Conservation (phyloP, 2,888 invertebrate species). For the Sphaeridia pumilis region DNA sequence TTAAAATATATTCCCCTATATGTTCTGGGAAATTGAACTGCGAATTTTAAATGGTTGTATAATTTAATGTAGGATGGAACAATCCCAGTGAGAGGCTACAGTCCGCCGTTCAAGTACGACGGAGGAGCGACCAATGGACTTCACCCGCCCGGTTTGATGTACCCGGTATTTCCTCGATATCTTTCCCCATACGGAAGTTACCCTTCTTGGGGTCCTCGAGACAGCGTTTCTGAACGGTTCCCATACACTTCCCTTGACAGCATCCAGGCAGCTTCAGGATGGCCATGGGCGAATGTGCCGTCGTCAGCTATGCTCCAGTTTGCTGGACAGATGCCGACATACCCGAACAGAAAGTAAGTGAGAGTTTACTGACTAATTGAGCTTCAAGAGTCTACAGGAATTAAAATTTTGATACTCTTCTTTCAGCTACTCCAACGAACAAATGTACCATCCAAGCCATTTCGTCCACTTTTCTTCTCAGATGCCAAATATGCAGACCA, state of each 20-base stretch:
- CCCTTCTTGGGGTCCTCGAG: conserved; percentile 19
- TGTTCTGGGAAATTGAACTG: not conserved
- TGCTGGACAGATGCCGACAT: not conserved
- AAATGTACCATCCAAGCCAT: conserved; percentile 2
- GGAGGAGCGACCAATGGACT: not conserved
- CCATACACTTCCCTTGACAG: conserved; percentile 5
- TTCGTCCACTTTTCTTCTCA: conserved; percentile 7
- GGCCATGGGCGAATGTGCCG: conserved; percentile 25
- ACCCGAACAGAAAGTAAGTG: not conserved
- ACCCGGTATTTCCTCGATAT: conserved; percentile 11
- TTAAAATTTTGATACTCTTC: not conserved
- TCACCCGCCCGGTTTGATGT: not conserved
- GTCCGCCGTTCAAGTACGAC: not conserved
- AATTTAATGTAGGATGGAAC: conserved; percentile 3
- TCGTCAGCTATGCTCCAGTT: conserved; percentile 23
- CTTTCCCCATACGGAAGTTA: conserved; percentile 20
- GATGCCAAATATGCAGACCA: too few relatives aligned
- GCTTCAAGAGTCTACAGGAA: not conserved
- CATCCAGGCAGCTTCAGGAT: conserved; percentile 15
- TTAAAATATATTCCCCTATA: not conserved
- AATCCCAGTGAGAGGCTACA: not conserved
- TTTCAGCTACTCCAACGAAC: not conserved
- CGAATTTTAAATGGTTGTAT: not conserved
- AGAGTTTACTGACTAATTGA: not conserved
- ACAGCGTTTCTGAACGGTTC: conserved; percentile 4